Percentiles rank a stretch among this genome's conserved stretches.
Conservation (phyloP, 1,140 invertebrate genomes). For the Calephelis virginiensis region DNA sequence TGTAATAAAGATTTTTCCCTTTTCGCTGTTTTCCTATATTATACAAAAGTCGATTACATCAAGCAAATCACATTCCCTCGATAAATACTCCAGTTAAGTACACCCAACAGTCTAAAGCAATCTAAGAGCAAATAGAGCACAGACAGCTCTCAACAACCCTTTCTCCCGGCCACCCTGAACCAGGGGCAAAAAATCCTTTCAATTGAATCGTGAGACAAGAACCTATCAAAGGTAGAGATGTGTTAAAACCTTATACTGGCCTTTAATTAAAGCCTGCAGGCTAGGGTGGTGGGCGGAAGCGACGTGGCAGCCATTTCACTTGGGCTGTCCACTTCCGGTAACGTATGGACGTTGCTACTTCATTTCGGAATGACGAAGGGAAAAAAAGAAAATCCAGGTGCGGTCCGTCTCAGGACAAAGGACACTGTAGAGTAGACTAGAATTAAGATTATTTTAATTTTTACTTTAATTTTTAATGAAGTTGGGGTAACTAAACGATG, state of each 20-base stretch:
- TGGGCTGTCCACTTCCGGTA: slow-evolving; percentile 53
- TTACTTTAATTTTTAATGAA: no score
- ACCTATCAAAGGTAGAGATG: slow-evolving; percentile 66
- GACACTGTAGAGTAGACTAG: slow-evolving; percentile 28
- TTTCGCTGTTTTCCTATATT: background rate
- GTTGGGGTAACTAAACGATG: no score
- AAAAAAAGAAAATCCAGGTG: slow-evolving; percentile 59
- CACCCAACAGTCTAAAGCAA: slow-evolving; percentile 26
- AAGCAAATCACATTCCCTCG: slow-evolving; percentile 11
- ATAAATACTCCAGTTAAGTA: slow-evolving; percentile 13
- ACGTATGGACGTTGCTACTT: slow-evolving; percentile 60
- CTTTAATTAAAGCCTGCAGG: slow-evolving; percentile 65
- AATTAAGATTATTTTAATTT: background rate
- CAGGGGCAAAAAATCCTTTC: slow-evolving; percentile 51
- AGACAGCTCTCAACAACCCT: slow-evolving; percentile 50
- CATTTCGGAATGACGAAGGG: slow-evolving; percentile 55
- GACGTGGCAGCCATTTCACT: slow-evolving; percentile 46
- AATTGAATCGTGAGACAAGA: slow-evolving; percentile 54
- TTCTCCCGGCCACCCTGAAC: slow-evolving; percentile 42
- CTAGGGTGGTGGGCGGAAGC: slow-evolving; percentile 28
- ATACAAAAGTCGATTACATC: slow-evolving; percentile 5
- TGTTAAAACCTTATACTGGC: slow-evolving; percentile 68
- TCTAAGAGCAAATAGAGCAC: slow-evolving; percentile 36
- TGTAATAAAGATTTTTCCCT: background rate
- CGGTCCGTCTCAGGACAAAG: slow-evolving; percentile 39